These are phyloP conservation scores for Tipula lateralis DNA, from an alignment of 2,888 invertebrate species.

Conservation along the genomic window DNA sequence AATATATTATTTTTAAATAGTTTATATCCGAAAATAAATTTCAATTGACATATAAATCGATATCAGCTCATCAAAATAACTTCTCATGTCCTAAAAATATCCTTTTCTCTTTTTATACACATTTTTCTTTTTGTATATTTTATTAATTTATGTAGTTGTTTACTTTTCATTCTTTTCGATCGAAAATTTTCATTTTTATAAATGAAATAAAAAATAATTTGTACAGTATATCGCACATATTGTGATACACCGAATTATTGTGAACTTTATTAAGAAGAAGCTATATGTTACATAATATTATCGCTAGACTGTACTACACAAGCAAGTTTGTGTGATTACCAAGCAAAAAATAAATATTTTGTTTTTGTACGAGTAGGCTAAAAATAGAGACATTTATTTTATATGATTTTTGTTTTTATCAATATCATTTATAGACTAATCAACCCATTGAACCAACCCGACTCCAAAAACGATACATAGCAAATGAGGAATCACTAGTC, in stretches of 20 bases:
- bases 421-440: neutral
- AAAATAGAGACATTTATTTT: neutral
- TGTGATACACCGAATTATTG: neutral
- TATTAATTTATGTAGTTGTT: slow-evolving; percentile 14
- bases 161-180: neutral
- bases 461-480: slow-evolving; percentile 61
- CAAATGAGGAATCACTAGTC: slow-evolving; percentile 59
- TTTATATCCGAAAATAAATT: neutral
- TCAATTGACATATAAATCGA: neutral
- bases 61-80: neutral
- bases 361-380: neutral
- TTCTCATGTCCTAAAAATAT: slow-evolving; percentile 12
- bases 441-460: neutral
- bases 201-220: neutral
- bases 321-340: neutral
- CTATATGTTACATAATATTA: neutral
- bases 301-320: neutral
- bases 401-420: neutral
- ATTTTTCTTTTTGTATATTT: neutral
- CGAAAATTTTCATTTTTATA: neutral
- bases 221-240: neutral
- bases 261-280: neutral
- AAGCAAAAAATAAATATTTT: neutral
- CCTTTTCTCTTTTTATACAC: neutral
- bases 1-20: neutral